Percentiles rank a stretch among this genome's conserved stretches.
Evolutionary conservation across 2,113 vertebrate genomes (phyloP).

Genomic region (Condylura cristata): DNA sequence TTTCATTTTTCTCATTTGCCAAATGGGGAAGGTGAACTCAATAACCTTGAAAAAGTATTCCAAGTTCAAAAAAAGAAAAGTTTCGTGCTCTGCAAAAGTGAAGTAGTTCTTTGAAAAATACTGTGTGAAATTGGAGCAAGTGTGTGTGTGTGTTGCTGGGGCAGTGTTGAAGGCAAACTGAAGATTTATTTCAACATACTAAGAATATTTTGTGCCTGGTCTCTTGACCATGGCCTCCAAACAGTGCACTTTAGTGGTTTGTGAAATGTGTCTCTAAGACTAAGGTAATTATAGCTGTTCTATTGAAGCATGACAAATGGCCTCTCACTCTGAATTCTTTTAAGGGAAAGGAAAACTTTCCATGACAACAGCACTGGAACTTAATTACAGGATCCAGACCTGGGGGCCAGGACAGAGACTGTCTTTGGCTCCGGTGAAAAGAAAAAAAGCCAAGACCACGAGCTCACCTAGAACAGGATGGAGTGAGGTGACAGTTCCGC

Average conservation of each 20-base stretch:
- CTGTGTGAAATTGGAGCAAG: neutral
- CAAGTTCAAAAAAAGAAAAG: neutral
- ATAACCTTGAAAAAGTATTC: slow-evolving; percentile 28
- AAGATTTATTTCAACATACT: slow-evolving; percentile 13
- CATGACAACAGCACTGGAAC: slow-evolving; percentile 57
- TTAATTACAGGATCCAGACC: slow-evolving; percentile 68
- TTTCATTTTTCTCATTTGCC: slow-evolving; percentile 38
- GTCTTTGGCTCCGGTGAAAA: neutral
- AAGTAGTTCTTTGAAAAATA: neutral
- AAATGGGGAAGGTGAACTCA: slow-evolving; percentile 19
- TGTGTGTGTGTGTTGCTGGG: neutral
- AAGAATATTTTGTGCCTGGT: slow-evolving; percentile 13
- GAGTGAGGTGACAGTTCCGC: neutral
- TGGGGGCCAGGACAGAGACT: neutral
- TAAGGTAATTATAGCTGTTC: slow-evolving; percentile 66
- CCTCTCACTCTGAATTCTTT: slow-evolving; percentile 72
- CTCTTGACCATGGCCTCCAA: slow-evolving; percentile 18
- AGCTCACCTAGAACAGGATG: neutral
- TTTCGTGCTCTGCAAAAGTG: neutral
- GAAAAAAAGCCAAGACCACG: neutral
- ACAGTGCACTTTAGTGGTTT: slow-evolving; percentile 29
- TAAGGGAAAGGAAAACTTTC: slow-evolving; percentile 60
- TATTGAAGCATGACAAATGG: slow-evolving; percentile 70
- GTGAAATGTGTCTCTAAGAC: slow-evolving; percentile 54
- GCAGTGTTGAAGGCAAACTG: neutral